Evolutionary conservation across 2,797 vertebrate genomes (phyloP).

Genomic region (Triplophysa bombifrons): DNA sequence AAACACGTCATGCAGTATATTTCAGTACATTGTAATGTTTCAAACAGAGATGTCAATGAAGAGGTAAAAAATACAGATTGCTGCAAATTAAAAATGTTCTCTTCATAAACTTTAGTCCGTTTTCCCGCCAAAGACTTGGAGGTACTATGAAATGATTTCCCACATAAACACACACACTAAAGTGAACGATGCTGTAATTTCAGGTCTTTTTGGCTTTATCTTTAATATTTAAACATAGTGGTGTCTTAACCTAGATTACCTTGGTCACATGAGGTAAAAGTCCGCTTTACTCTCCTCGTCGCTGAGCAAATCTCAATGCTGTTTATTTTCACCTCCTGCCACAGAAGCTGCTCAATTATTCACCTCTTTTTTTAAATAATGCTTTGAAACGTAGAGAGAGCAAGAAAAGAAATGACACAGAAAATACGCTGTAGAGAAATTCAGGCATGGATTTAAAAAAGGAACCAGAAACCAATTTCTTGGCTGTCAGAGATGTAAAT

Average conservation of each 20-base stretch:
- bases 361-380: slow-evolving; percentile 32
- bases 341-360: slow-evolving; percentile 44
- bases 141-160: too few relatives aligned
- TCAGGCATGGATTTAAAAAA: slow-evolving; percentile 19
- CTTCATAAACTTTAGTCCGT: too few relatives aligned
- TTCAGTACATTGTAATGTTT: too few relatives aligned
- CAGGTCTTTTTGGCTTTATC: slow-evolving; percentile 26
- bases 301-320: slow-evolving; percentile 9
- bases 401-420: neutral
- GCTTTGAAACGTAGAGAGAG: slow-evolving; percentile 14
- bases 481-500: slow-evolving; percentile 42
- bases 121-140: too few relatives aligned
- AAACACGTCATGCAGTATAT: too few relatives aligned
- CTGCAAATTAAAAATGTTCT: too few relatives aligned
- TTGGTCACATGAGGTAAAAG: slow-evolving; percentile 31
- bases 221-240: slow-evolving; percentile 35
- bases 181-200: slow-evolving; percentile 20
- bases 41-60: too few relatives aligned
- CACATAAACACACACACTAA: neutral
- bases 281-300: slow-evolving; percentile 1
- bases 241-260: slow-evolving; percentile 14
- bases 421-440: slow-evolving; percentile 16
- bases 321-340: slow-evolving; percentile 27
- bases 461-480: slow-evolving; percentile 31
- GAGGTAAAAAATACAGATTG: too few relatives aligned